Conservation (phyloP, 1,140 invertebrate species). For the Anthonomus grandis region DNA sequence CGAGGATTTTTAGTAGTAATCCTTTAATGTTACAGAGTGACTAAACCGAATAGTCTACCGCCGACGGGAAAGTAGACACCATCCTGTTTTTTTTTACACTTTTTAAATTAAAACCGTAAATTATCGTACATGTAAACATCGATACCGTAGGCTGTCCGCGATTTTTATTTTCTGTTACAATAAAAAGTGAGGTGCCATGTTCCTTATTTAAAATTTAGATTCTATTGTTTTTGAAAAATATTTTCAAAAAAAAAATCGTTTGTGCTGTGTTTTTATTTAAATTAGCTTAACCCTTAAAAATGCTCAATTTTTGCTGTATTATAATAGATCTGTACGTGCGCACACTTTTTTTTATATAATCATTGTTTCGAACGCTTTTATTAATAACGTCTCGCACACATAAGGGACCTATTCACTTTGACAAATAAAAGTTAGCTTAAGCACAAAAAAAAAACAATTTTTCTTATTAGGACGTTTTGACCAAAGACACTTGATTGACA, state of each 20-base stretch:
- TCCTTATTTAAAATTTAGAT: slow-evolving; percentile 2
- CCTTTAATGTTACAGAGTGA: slow-evolving; percentile 28
- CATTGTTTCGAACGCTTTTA: not conserved
- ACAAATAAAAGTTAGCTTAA: slow-evolving; percentile 14
- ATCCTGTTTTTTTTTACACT: slow-evolving; percentile 11
- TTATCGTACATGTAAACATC: slow-evolving; percentile 13
- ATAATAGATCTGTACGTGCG: too few relatives aligned
- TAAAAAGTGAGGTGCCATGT: slow-evolving; percentile 9
- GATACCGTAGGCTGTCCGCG: slow-evolving; percentile 19
- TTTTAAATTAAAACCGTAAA: slow-evolving; percentile 10
- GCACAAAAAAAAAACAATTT: too few relatives aligned
- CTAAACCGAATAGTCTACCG: slow-evolving; percentile 34
- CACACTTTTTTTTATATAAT: not conserved
- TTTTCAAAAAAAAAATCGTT: not conserved
- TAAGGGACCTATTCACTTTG: slow-evolving; percentile 5
- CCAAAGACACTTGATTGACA: too few relatives aligned
- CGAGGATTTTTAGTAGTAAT: slow-evolving; percentile 3
- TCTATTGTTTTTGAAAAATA: not conserved
- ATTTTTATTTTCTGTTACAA: not conserved
- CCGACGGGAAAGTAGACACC: slow-evolving; percentile 29
- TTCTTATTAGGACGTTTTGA: too few relatives aligned
- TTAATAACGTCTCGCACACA: too few relatives aligned
- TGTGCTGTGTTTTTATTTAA: not conserved
- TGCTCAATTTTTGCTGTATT: not conserved
- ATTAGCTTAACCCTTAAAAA: not conserved